Conservation (phyloP, 2,113 vertebrate genomes). For the Oncorhynchus keta region DNA sequence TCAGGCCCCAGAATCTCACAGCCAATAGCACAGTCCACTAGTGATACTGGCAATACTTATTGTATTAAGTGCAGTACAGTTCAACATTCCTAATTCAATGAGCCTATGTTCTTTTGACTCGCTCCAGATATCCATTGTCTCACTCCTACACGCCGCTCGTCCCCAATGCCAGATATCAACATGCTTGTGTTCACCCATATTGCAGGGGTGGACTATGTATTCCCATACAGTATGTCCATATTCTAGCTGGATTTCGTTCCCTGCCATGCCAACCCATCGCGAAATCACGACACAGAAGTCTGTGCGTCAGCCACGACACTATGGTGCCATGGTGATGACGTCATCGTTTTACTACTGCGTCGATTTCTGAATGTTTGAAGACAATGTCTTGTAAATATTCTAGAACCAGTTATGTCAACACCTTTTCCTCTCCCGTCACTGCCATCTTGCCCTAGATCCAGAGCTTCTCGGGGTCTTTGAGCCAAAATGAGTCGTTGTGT, state of each 20-base stretch:
- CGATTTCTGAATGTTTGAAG: conserved; percentile 20
- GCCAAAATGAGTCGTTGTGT: conserved; percentile 16
- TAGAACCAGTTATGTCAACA: conserved; percentile 19
- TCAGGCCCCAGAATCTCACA: not conserved
- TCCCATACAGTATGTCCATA: too few relatives aligned
- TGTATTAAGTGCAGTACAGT: too few relatives aligned
- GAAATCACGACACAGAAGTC: too few relatives aligned
- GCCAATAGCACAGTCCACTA: not conserved
- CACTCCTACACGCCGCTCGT: too few relatives aligned
- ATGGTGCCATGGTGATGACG: not conserved
- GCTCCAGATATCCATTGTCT: too few relatives aligned
- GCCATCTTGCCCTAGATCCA: conserved; percentile 29
- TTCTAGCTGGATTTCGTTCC: too few relatives aligned
- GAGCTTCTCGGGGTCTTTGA: conserved; percentile 19
- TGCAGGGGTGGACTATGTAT: too few relatives aligned
- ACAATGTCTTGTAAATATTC: conserved; percentile 23
- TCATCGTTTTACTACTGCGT: not conserved
- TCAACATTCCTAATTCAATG: too few relatives aligned
- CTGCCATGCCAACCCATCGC: too few relatives aligned
- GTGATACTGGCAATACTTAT: not conserved
- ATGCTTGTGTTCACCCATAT: too few relatives aligned
- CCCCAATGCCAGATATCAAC: too few relatives aligned
- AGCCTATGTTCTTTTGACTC: too few relatives aligned
- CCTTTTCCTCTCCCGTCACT: conserved; percentile 2
- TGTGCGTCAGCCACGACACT: not conserved